phyloP scores from a whole-genome alignment of 2,888 invertebrate species.

The Cataglyphis rosenhaueri region DNA sequence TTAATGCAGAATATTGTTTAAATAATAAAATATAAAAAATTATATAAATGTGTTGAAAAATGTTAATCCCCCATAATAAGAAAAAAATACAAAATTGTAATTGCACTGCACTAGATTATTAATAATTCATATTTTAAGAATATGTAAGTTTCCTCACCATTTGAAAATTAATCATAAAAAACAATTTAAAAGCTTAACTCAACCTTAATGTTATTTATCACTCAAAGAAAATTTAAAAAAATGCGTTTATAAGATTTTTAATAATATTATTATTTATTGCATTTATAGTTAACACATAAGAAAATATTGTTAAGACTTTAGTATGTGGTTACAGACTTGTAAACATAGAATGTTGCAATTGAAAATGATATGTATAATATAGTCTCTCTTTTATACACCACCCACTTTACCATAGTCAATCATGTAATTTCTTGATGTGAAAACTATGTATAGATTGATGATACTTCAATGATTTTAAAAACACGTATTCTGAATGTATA shows the following conservation, averaged over 20 bases:
- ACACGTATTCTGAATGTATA: slow-evolving; percentile 37
- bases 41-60: slow-evolving; percentile 66
- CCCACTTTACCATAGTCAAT: slow-evolving; percentile 73
- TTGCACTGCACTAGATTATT: slow-evolving; percentile 4
- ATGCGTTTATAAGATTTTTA: slow-evolving; percentile 51
- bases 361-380: slow-evolving; percentile 50
- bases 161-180: slow-evolving; percentile 74
- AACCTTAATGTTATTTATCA: slow-evolving; percentile 67
- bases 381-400: slow-evolving; percentile 66
- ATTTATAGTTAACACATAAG: slow-evolving; percentile 57
- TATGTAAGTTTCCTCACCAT: slow-evolving; percentile 85
- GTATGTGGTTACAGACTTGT: slow-evolving; percentile 47
- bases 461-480: slow-evolving; percentile 50
- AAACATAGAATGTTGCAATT: slow-evolving; percentile 46
- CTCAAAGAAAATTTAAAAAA: slow-evolving; percentile 64
- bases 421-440: slow-evolving; percentile 31
- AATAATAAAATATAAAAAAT: slow-evolving; percentile 38
- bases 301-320: slow-evolving; percentile 59
- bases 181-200: slow-evolving; percentile 72
- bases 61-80: slow-evolving; percentile 37
- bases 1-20: slow-evolving; percentile 13
- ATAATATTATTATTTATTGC: slow-evolving; percentile 45
- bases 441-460: slow-evolving; percentile 48
- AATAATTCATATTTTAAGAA: slow-evolving; percentile 74
- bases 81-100: slow-evolving; percentile 51